Percentiles rank a stretch among this genome's conserved stretches.
phyloP scores from a whole-genome alignment of 1,140 invertebrate species.

The Anastrepha ludens region DNA sequence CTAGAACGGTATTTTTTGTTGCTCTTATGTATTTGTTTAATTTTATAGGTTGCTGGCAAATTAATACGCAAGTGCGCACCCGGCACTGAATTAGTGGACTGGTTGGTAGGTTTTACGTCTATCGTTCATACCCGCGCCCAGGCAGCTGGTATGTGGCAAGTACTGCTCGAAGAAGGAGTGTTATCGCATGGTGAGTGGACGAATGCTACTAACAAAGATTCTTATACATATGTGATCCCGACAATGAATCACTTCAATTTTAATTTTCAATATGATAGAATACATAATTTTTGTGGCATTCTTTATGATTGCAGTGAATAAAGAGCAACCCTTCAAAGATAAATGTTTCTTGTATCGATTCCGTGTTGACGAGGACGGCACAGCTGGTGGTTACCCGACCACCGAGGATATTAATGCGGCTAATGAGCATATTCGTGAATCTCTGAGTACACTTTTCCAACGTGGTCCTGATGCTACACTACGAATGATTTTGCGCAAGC shows the following conservation, averaged over 20 bases:
- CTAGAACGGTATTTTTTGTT: not conserved
- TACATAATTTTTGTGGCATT: not conserved
- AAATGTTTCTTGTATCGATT: constrained; percentile 90
- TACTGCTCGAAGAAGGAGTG: constrained; percentile 87
- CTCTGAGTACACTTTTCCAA: constrained; percentile 80
- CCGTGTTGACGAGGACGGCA: constrained; percentile 81
- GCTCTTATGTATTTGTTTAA: not conserved
- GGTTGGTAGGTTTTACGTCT: constrained; percentile 79
- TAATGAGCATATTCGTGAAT: constrained; percentile 82
- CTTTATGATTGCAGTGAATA: constrained; percentile 77
- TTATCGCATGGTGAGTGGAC: constrained; percentile 82
- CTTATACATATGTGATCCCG: not conserved
- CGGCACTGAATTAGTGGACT: constrained; percentile 86
- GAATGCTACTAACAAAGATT: not conserved
- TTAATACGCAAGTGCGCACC: constrained; percentile 78
- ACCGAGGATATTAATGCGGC: constrained; percentile 79
- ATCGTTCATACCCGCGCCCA: constrained; percentile 81
- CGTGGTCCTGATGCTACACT: constrained; percentile 85
- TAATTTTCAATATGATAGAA: too few relatives aligned
- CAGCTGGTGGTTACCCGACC: constrained; percentile 74
- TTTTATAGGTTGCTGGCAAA: constrained; percentile 76
- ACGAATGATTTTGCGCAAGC: constrained; percentile 87
- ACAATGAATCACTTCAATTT: too few relatives aligned
- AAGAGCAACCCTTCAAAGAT: constrained; percentile 89
- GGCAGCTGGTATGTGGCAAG: constrained; percentile 89